Conservation (phyloP, 2,113 vertebrate species). For the Typhlomys cinereus region DNA sequence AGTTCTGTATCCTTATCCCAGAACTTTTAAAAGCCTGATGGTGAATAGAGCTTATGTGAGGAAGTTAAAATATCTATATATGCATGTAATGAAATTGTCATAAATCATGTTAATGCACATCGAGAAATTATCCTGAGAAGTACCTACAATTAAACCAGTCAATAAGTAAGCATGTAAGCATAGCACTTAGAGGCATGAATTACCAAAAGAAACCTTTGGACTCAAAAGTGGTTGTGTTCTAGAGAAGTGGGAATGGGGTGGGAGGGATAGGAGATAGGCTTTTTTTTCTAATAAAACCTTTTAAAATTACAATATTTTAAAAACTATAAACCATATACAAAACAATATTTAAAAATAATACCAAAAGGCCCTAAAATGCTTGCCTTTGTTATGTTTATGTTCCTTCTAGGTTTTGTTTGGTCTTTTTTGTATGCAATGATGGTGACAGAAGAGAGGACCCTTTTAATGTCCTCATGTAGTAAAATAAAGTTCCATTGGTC, state of each 20-base stretch:
- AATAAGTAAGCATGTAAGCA: not conserved
- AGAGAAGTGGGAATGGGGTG: not conserved
- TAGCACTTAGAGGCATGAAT: constrained; percentile 7
- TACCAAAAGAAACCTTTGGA: not conserved
- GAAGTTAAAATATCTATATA: not conserved
- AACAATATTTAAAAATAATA: not conserved
- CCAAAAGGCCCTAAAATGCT: no score
- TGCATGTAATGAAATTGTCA: not conserved
- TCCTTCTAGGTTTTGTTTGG: not conserved
- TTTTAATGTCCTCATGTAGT: not conserved
- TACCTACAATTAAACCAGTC: not conserved
- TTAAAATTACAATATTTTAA: not conserved
- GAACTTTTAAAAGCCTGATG: not conserved
- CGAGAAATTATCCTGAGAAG: not conserved
- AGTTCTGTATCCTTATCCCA: not conserved
- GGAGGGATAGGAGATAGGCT: not conserved
- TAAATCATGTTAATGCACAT: not conserved
- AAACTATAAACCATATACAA: not conserved
- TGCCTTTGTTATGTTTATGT: not conserved
- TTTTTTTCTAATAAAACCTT: not conserved
- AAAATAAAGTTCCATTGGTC: not conserved
- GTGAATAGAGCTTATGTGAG: not conserved
- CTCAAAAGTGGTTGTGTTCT: not conserved
- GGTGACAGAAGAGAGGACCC: not conserved
- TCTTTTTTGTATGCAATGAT: constrained; percentile 12